These are phyloP conservation scores for Astreopora myriophthalma DNA, from an alignment of 64 coral and sea anemone genomes.

Conservation along the genomic window DNA sequence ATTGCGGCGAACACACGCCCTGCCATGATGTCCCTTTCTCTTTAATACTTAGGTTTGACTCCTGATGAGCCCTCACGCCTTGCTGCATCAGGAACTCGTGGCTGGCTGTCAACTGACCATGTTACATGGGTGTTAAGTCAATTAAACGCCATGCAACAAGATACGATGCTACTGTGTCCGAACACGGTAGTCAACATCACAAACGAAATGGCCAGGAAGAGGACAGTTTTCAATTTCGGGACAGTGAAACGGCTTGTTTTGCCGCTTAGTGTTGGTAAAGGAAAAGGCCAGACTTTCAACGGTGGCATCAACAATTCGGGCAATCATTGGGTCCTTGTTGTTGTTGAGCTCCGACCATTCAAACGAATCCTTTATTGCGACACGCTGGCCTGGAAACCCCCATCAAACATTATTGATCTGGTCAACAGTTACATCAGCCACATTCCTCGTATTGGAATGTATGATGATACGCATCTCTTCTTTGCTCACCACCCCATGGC, in stretches of 20 bases:
- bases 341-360: constrained; percentile 19
- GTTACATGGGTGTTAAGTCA: constrained; percentile 14
- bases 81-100: neutral
- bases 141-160: constrained; percentile 37
- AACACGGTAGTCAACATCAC: neutral
- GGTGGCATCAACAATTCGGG: neutral
- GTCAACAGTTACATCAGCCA: constrained; percentile 13
- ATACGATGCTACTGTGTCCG: constrained; percentile 12
- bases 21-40: neutral
- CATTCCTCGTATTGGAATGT: constrained; percentile 19
- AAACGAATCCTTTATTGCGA: constrained; percentile 46
- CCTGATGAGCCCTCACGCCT: constrained; percentile 11
- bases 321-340: constrained; percentile 44
- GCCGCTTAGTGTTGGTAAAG: constrained; percentile 13
- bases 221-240: constrained; percentile 22
- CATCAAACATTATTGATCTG: constrained; percentile 13
- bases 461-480: neutral
- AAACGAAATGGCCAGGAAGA: constrained; percentile 36
- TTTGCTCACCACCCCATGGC: constrained; percentile 17
- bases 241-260: constrained; percentile 5
- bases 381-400: constrained; percentile 26
- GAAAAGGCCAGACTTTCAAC: constrained; percentile 15
- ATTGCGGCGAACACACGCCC: too few relatives aligned
- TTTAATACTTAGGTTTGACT: neutral
- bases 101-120: constrained; percentile 42